Evolutionary conservation across 2,888 invertebrate genomes (phyloP).

Genomic region (Drosophila pseudotakahashii): DNA sequence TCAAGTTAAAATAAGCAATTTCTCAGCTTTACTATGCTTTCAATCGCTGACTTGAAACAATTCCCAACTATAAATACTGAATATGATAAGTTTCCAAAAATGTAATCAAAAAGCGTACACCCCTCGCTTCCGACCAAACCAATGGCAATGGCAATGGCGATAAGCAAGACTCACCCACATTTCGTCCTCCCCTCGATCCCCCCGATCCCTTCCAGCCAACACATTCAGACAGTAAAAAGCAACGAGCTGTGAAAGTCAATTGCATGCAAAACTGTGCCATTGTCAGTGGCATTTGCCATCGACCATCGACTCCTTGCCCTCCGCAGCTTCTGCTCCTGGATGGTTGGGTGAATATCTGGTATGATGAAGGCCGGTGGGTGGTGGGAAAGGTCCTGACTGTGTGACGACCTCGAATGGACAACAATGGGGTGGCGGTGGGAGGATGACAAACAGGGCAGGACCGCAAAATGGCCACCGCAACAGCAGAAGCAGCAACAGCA

Average conservation of each 20-base stretch:
- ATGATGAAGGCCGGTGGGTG: slow-evolving; percentile 1
- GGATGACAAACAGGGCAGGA: slow-evolving; percentile 64
- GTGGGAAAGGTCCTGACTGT: slow-evolving; percentile 48
- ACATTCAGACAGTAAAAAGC: slow-evolving; percentile 67
- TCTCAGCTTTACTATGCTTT: neutral
- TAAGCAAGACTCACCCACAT: slow-evolving; percentile 29
- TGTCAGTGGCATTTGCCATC: slow-evolving; percentile 59
- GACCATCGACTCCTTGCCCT: slow-evolving; percentile 18
- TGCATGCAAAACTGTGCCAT: slow-evolving; percentile 80
- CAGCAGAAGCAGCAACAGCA: slow-evolving; percentile 46
- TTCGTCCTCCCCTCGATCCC: neutral
- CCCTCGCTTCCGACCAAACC: slow-evolving; percentile 3
- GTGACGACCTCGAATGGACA: slow-evolving; percentile 66
- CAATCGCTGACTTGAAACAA: neutral
- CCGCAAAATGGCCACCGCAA: slow-evolving; percentile 77
- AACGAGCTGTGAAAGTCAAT: slow-evolving; percentile 81
- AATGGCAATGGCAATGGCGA: slow-evolving; percentile 8
- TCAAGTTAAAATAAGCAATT: no score
- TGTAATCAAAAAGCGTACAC: slow-evolving; percentile 32
- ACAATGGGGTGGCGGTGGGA: slow-evolving; percentile 34
- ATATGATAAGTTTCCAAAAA: slow-evolving; percentile 29
- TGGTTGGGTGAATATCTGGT: slow-evolving; percentile 1
- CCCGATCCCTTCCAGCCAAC: slow-evolving; percentile 8
- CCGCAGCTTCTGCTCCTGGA: slow-evolving; percentile 27
- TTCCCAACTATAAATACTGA: slow-evolving; percentile 10